Conservation (phyloP, 1,140 invertebrate genomes). For the Pogonognathellus flavescens region DNA sequence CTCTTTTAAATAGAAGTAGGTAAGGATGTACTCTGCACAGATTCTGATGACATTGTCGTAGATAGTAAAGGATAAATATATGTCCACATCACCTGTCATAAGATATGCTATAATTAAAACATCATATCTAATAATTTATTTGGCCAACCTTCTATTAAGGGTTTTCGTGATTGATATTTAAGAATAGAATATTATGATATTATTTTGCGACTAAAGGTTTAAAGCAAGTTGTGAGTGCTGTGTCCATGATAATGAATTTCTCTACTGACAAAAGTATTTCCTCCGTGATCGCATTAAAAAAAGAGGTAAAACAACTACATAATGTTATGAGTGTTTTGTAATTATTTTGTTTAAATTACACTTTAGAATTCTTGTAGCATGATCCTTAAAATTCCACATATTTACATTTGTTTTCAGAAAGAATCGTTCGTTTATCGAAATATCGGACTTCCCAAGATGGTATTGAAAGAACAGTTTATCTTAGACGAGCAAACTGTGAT, state of each 20-base stretch:
- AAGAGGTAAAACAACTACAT: conserved; percentile 7
- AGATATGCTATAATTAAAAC: too few relatives aligned
- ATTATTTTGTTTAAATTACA: not conserved
- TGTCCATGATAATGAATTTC: conserved; percentile 12
- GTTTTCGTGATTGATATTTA: too few relatives aligned
- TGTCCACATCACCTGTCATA: too few relatives aligned
- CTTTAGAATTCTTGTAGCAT: too few relatives aligned
- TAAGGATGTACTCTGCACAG: too few relatives aligned
- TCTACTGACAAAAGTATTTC: not conserved
- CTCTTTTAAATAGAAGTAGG: too few relatives aligned
- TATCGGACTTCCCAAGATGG: not conserved
- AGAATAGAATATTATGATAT: not conserved
- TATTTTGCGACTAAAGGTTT: too few relatives aligned
- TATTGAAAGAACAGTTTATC: conserved; percentile 7
- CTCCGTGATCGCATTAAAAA: conserved; percentile 8
- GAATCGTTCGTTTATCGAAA: not conserved
- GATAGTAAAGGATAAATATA: too few relatives aligned
- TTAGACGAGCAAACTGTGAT: not conserved
- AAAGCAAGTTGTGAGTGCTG: not conserved
- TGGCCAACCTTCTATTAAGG: not conserved
- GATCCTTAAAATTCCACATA: not conserved
- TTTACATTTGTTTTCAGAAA: conserved; percentile 12
- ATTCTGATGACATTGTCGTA: not conserved
- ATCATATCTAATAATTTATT: not conserved
- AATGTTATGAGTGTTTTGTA: not conserved